phyloP scores from a whole-genome alignment of 2,797 vertebrate genomes.

The Scolopax bukidnonensis region DNA sequence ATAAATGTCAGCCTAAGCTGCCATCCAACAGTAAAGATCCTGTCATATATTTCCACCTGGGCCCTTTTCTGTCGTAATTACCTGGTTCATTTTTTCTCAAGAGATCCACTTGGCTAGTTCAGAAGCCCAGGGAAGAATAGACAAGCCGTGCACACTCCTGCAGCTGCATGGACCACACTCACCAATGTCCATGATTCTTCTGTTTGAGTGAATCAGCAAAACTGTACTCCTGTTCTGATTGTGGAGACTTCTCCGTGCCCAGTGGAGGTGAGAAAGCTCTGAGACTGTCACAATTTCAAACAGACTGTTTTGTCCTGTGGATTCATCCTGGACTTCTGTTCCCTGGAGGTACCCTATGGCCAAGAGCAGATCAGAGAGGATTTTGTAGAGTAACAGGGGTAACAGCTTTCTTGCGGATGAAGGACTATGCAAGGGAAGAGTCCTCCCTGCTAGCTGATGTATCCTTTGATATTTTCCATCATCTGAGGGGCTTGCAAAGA shows the following conservation, averaged over 20 bases:
- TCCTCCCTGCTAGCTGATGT: not conserved
- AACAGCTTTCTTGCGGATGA: not conserved
- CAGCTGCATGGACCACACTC: not conserved
- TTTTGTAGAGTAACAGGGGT: not conserved
- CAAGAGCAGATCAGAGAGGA: not conserved
- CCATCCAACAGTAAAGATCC: not conserved
- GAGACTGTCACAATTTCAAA: not conserved
- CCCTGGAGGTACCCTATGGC: not conserved
- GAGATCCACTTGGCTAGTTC: not conserved
- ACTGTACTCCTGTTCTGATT: accelerated
- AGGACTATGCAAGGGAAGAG: not conserved
- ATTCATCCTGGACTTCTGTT: not conserved
- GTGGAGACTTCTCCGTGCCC: not conserved
- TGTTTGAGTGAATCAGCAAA: accelerated
- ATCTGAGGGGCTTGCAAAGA: not conserved
- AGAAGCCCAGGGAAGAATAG: not conserved
- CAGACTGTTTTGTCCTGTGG: not conserved
- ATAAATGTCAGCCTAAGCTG: not conserved
- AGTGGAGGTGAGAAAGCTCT: not conserved
- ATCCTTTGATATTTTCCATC: not conserved
- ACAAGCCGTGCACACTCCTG: accelerated
- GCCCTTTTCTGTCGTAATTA: not conserved
- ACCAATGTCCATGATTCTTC: not conserved
- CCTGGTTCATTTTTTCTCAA: not conserved
- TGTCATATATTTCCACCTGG: not conserved